phyloP scores from a whole-genome alignment of 2,797 vertebrate genomes.

The Hipposideros larvatus region DNA sequence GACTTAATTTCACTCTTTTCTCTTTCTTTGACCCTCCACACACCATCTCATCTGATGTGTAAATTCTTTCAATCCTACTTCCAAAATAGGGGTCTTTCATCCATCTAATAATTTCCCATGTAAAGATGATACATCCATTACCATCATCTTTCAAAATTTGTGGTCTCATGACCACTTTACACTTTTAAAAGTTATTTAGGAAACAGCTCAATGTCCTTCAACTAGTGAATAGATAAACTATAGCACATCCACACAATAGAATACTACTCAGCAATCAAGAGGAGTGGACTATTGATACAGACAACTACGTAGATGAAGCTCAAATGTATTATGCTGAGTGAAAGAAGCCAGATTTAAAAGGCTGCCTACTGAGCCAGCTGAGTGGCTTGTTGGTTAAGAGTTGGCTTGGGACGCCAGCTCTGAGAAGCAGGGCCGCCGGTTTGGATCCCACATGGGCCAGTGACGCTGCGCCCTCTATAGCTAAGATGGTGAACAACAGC shows the following conservation, averaged over 20 bases:
- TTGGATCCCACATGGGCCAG: too few relatives aligned
- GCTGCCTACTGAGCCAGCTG: not conserved
- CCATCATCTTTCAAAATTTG: not conserved
- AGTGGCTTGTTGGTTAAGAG: too few relatives aligned
- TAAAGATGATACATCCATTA: not conserved
- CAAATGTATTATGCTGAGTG: slow-evolving; percentile 1
- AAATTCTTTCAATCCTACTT: not conserved
- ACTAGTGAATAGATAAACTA: not conserved
- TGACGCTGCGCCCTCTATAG: too few relatives aligned
- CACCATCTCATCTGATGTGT: not conserved
- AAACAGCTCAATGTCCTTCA: not conserved
- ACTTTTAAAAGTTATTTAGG: not conserved
- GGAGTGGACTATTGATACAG: not conserved
- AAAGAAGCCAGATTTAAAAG: slow-evolving; percentile 50
- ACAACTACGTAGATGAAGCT: not conserved
- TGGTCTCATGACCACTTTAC: not conserved
- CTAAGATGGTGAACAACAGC: too few relatives aligned
- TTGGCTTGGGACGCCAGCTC: too few relatives aligned
- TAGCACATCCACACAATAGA: not conserved
- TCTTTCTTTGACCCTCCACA: not conserved
- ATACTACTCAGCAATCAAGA: slow-evolving; percentile 7
- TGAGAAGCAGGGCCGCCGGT: too few relatives aligned
- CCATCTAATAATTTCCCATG: not conserved
- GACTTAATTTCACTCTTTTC: slow-evolving; percentile 29
- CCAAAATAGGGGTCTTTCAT: not conserved